Conservation (phyloP, 2,113 vertebrate genomes). For the Leiothrix lutea region DNA sequence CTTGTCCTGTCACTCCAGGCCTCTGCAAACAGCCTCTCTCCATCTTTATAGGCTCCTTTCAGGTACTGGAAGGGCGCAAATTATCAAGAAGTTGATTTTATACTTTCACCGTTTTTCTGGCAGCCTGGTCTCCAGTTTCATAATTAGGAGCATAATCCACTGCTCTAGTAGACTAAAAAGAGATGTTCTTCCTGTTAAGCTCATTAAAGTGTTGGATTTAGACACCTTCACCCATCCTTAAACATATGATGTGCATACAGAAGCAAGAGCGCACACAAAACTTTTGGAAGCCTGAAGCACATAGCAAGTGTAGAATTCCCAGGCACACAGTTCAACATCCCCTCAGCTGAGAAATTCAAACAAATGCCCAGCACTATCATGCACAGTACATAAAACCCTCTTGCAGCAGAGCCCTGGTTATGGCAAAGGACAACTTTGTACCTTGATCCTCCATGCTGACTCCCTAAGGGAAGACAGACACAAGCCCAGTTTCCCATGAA, state of each 20-base stretch:
- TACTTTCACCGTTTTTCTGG: background rate
- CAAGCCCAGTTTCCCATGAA: background rate
- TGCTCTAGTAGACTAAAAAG: background rate
- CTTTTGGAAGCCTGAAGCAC: background rate
- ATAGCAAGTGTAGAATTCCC: background rate
- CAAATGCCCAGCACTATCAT: background rate
- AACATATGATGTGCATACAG: background rate
- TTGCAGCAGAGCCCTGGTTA: background rate
- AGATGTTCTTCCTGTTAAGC: background rate
- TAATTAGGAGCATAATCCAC: background rate
- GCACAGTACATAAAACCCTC: fast-evolving
- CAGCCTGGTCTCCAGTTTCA: background rate
- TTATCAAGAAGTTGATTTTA: background rate
- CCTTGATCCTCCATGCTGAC: background rate
- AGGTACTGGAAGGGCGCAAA: fast-evolving
- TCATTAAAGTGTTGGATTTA: background rate
- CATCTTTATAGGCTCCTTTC: background rate
- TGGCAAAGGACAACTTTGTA: background rate
- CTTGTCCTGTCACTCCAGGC: background rate
- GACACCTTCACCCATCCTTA: background rate
- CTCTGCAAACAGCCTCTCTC: too few relatives aligned
- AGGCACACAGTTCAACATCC: background rate
- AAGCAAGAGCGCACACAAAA: background rate
- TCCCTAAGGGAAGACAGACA: background rate
- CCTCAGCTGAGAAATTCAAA: background rate